Percentiles rank a stretch among this genome's conserved stretches.
These are phyloP conservation scores for Labroides dimidiatus DNA, from an alignment of 2,797 vertebrate species.

Conservation along the genomic window DNA sequence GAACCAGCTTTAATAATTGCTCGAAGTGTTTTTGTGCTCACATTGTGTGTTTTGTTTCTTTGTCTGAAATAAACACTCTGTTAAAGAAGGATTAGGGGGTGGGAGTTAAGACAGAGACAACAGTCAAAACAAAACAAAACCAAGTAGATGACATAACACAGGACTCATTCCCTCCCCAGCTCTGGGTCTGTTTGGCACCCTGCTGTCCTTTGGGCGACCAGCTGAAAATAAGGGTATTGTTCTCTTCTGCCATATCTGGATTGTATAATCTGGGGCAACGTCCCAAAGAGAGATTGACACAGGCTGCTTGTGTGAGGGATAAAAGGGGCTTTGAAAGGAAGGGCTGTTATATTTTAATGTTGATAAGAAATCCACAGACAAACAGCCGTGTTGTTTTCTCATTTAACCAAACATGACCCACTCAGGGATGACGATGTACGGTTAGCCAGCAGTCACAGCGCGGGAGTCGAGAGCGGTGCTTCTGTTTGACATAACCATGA, in stretches of 20 bases:
- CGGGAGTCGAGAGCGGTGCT: too few relatives aligned
- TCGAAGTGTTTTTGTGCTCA: too few relatives aligned
- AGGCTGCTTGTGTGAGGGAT: constrained; percentile 55
- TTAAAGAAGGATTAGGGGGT: not conserved
- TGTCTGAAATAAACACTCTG: constrained; percentile 1
- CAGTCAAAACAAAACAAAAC: constrained; percentile 15
- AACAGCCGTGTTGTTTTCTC: not conserved
- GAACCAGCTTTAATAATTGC: too few relatives aligned
- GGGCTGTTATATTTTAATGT: constrained; percentile 34
- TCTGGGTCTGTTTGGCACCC: constrained; percentile 37
- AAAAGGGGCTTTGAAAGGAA: constrained; percentile 38
- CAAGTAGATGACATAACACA: constrained; percentile 26
- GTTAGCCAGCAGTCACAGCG: too few relatives aligned
- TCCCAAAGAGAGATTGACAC: constrained; percentile 48
- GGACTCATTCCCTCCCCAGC: not conserved
- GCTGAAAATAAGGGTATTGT: constrained; percentile 61
- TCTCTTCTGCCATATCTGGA: constrained; percentile 50
- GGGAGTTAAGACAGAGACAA: not conserved
- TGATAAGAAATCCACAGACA: constrained; percentile 37
- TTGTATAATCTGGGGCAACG: constrained; percentile 60
- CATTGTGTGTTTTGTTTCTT: not conserved
- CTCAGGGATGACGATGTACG: not conserved
- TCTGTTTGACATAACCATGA: too few relatives aligned
- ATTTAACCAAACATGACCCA: constrained; percentile 17
- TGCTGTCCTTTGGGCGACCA: constrained; percentile 39